phyloP scores from a whole-genome alignment of 2,888 invertebrate species.

The Leptothorax acervorum region DNA sequence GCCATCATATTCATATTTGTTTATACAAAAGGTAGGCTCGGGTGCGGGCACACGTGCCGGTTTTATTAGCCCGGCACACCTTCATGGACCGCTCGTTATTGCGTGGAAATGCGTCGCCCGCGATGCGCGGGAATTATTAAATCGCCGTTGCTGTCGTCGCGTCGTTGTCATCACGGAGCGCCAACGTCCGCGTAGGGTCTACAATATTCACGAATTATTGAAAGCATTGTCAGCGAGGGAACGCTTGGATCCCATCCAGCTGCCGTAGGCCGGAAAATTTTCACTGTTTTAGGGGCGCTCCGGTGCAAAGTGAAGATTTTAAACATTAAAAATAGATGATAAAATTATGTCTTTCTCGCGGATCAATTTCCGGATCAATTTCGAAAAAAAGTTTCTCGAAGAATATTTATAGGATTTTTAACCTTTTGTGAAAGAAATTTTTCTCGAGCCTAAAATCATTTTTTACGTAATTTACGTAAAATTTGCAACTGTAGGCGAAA shows the following conservation, averaged over 20 bases:
- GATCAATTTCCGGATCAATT: neutral
- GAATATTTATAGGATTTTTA: neutral
- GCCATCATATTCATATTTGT: slow-evolving; percentile 27
- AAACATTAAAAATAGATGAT: neutral
- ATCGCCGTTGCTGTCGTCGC: neutral
- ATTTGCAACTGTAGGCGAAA: neutral
- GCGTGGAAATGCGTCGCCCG: slow-evolving; percentile 26
- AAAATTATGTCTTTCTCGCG: neutral
- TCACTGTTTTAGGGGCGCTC: neutral
- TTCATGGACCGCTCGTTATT: slow-evolving; percentile 43
- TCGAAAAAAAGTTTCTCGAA: neutral
- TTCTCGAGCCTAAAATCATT: neutral
- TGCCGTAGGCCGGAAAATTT: slow-evolving; percentile 2
- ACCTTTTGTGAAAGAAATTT: too few relatives aligned
- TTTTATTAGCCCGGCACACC: slow-evolving; percentile 46
- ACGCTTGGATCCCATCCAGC: neutral
- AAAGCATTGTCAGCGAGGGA: slow-evolving; percentile 38
- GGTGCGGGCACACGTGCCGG: neutral
- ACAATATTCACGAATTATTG: slow-evolving; percentile 55
- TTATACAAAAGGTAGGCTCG: slow-evolving; percentile 37
- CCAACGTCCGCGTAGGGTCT: slow-evolving; percentile 17
- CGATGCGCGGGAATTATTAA: slow-evolving; percentile 47
- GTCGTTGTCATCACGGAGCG: slow-evolving; percentile 9
- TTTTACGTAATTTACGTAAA: neutral
- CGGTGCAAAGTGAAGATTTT: neutral